These are phyloP conservation scores for Amphilophus citrinellus DNA, from an alignment of 2,113 vertebrate genomes.

Conservation along the genomic window DNA sequence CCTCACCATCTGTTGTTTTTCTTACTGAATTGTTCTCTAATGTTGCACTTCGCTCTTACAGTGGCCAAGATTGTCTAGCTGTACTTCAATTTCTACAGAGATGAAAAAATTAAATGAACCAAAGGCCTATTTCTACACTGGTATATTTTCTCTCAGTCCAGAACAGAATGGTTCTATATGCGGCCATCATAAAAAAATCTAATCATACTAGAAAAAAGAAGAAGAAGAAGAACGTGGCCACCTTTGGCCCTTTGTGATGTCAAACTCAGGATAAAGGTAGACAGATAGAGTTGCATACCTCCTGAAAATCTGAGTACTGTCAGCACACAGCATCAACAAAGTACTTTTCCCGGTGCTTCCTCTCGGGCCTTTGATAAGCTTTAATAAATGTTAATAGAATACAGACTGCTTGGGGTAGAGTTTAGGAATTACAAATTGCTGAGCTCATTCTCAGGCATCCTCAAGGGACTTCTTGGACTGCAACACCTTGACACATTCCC, in stretches of 20 bases:
- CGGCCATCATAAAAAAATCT: conserved; percentile 32
- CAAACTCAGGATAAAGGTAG: conserved; percentile 5
- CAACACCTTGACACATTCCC: conserved; percentile 63
- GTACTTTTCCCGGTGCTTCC: conserved; percentile 12
- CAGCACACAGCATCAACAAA: conserved; percentile 28
- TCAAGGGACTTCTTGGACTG: conserved; percentile 50
- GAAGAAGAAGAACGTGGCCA: background rate
- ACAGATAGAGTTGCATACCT: conserved; percentile 3
- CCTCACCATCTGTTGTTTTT: conserved; percentile 54
- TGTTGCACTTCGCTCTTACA: conserved; percentile 23
- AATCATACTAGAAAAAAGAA: conserved; percentile 38
- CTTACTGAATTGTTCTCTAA: conserved; percentile 31
- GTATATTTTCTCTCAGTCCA: conserved; percentile 43
- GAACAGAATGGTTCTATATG: conserved; percentile 56
- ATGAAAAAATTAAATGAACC: conserved; percentile 59
- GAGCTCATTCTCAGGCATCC: conserved; percentile 46
- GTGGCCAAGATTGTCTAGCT: conserved; percentile 40
- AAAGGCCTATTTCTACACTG: conserved; percentile 44
- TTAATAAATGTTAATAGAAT: conserved; percentile 66
- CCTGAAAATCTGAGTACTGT: conserved; percentile 3
- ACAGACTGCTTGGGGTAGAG: conserved; percentile 43
- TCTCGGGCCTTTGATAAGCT: conserved; percentile 44
- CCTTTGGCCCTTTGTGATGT: conserved; percentile 18
- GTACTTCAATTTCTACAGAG: conserved; percentile 48
- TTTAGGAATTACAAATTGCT: conserved; percentile 63